A percentile compares a stretch with the other conserved stretches of the same genome.
phyloP scores from a whole-genome alignment of 2,113 vertebrate genomes.

The Corythaeola cristata region DNA sequence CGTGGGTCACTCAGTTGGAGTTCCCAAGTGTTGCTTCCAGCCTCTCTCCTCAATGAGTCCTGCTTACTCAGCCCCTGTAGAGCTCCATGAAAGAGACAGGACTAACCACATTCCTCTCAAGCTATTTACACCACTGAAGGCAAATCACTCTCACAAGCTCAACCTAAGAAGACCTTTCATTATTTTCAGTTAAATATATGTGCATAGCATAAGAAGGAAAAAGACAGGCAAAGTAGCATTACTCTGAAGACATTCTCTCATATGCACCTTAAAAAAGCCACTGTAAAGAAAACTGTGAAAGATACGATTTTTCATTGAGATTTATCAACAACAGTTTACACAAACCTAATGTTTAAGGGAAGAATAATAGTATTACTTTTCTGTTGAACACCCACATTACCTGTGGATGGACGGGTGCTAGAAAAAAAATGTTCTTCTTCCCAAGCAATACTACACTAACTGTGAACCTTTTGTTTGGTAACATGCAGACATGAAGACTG shows the following conservation, averaged over 20 bases:
- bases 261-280: neutral
- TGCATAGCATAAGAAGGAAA: neutral
- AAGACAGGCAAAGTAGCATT: neutral
- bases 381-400: neutral
- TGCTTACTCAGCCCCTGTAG: neutral
- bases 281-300: neutral
- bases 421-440: neutral
- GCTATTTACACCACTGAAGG: constrained; percentile 1
- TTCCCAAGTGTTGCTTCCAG: neutral
- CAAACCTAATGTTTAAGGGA: neutral
- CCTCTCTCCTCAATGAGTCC: neutral
- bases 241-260: neutral
- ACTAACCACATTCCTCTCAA: constrained; percentile 36
- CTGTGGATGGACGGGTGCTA: neutral
- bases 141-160: neutral
- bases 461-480: neutral
- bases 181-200: neutral
- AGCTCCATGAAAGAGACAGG: constrained; percentile 15
- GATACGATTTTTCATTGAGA: neutral
- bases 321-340: neutral
- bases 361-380: neutral
- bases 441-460: neutral
- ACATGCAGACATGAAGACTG: neutral
- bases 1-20: neutral
- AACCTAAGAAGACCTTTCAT: neutral